A percentile compares a stretch with the other conserved stretches of the same genome.
Evolutionary conservation across 2,113 vertebrate genomes (phyloP).

Genomic region (Noturus placidus): DNA sequence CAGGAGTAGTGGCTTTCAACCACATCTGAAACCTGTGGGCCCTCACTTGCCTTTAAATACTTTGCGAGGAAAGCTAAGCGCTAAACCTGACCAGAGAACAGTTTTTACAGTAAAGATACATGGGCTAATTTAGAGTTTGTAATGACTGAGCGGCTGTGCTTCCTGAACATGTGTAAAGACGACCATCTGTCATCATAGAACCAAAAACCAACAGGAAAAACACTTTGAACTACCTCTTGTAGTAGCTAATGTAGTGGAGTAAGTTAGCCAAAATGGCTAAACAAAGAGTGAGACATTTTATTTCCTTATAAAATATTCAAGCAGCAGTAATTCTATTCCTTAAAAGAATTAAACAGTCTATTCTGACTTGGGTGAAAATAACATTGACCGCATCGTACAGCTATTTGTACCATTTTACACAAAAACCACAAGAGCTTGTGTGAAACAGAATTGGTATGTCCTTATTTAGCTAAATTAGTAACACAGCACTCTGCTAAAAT

Average conservation of each 20-base stretch:
- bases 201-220: constrained; percentile 27
- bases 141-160: constrained; percentile 32
- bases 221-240: neutral
- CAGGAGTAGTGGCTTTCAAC: constrained; percentile 5
- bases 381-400: neutral
- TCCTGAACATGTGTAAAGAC: constrained; percentile 37
- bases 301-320: neutral
- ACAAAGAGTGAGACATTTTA: neutral
- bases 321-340: neutral
- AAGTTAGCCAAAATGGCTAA: constrained; percentile 36
- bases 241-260: constrained; percentile 14
- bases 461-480: neutral
- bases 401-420: neutral
- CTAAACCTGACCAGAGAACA: constrained; percentile 21
- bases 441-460: neutral
- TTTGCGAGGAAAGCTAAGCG: constrained; percentile 10
- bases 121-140: constrained; percentile 39
- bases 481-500: neutral
- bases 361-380: neutral
- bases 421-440: neutral
- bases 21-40: constrained; percentile 13
- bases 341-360: neutral
- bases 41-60: neutral
- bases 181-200: constrained; percentile 47
- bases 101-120: constrained; percentile 13